phyloP scores from a whole-genome alignment of 2,113 vertebrate genomes.

The Phylloscopus whistleri region DNA sequence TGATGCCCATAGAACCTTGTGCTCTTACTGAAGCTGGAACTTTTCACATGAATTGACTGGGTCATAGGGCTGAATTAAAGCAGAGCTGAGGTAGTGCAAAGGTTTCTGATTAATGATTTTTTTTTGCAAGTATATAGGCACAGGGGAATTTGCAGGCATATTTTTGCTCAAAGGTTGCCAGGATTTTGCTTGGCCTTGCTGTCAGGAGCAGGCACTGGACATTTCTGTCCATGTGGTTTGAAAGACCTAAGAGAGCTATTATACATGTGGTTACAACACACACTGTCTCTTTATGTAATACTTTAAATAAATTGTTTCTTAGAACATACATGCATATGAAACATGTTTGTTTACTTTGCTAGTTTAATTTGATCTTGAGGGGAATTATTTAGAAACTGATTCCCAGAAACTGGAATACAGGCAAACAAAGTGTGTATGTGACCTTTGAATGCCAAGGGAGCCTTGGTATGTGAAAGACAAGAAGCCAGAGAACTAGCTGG shows the following conservation, averaged over 20 bases:
- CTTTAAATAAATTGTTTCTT: background rate
- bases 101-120: background rate
- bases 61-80: background rate
- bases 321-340: slow-evolving; percentile 17
- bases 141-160: background rate
- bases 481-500: background rate
- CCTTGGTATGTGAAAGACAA: slow-evolving; percentile 6
- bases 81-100: background rate
- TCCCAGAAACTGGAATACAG: slow-evolving; percentile 54
- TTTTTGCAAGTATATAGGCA: background rate
- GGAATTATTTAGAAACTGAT: slow-evolving; percentile 45
- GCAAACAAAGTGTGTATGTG: background rate
- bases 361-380: background rate
- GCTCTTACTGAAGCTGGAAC: background rate
- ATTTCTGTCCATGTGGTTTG: background rate
- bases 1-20: background rate
- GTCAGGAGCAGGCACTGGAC: background rate
- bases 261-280: background rate
- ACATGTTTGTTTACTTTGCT: slow-evolving; percentile 52
- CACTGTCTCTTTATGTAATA: background rate
- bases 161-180: background rate
- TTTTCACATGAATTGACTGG: background rate
- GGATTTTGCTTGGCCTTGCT: background rate
- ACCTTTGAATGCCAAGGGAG: slow-evolving; percentile 33
- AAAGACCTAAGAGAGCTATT: background rate